These are phyloP conservation scores for Drosophila pegasa DNA, from an alignment of 2,888 invertebrate genomes.

Conservation along the genomic window DNA sequence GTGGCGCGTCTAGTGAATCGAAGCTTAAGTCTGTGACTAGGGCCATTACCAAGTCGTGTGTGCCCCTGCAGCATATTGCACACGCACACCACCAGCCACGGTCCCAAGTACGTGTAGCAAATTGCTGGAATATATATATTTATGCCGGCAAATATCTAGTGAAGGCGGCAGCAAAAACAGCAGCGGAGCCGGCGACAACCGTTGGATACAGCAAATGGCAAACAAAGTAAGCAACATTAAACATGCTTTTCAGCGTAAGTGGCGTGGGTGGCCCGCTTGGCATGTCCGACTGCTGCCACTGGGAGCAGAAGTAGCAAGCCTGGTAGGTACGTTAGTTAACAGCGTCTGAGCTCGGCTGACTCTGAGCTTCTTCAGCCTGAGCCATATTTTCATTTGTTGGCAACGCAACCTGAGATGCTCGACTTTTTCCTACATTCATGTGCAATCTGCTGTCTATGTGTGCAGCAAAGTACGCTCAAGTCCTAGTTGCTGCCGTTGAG, in stretches of 20 bases:
- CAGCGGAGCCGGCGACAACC: slow-evolving; percentile 32
- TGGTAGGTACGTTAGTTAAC: slow-evolving; percentile 26
- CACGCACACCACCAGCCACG: slow-evolving; percentile 20
- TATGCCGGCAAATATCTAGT: slow-evolving; percentile 24
- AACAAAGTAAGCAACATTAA: slow-evolving; percentile 75
- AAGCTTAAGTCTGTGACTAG: slow-evolving; percentile 36
- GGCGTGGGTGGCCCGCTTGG: slow-evolving; percentile 68
- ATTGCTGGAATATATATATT: slow-evolving; percentile 68
- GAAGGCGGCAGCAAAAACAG: slow-evolving; percentile 46
- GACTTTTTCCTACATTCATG: neutral
- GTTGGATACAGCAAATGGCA: slow-evolving; percentile 57
- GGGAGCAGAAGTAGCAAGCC: slow-evolving; percentile 1
- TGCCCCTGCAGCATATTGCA: slow-evolving; percentile 48
- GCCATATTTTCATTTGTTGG: slow-evolving; percentile 30
- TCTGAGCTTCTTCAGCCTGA: neutral
- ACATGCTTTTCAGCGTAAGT: slow-evolving; percentile 70
- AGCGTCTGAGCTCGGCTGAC: slow-evolving; percentile 14
- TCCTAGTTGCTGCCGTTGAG: slow-evolving; percentile 16
- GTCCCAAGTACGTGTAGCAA: slow-evolving; percentile 54
- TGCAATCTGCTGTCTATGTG: neutral
- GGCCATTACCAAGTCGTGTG: slow-evolving; percentile 54
- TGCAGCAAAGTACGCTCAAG: slow-evolving; percentile 32
- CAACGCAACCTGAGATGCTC: slow-evolving; percentile 39
- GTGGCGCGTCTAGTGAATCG: slow-evolving; percentile 13
- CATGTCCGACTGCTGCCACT: neutral